These are phyloP conservation scores for Diadegma fenestrale DNA, from an alignment of 2,888 invertebrate genomes.

Conservation along the genomic window DNA sequence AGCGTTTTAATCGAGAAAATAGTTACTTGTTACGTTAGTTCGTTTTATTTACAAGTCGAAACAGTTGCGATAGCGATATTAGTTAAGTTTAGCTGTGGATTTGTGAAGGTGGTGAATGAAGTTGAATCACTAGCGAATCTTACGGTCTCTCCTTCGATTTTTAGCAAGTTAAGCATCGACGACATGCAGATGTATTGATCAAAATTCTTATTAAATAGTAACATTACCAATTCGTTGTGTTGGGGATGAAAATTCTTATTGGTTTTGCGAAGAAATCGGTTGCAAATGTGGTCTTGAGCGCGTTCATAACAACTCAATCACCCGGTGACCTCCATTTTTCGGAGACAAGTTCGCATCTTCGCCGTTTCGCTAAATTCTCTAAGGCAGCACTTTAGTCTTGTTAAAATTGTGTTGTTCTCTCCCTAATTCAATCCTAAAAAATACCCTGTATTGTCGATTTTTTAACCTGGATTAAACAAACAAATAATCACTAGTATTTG, in stretches of 20 bases:
- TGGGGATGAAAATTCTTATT: slow-evolving; percentile 28
- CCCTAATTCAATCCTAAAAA: neutral
- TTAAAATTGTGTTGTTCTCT: slow-evolving; percentile 23
- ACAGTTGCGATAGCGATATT: neutral
- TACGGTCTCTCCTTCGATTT: slow-evolving; percentile 8
- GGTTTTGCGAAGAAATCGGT: slow-evolving; percentile 63
- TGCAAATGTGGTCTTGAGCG: slow-evolving; percentile 65
- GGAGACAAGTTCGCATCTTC: slow-evolving; percentile 73
- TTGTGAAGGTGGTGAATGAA: slow-evolving; percentile 1
- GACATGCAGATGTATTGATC: neutral
- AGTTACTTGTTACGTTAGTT: neutral
- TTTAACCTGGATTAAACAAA: neutral
- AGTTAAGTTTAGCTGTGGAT: neutral
- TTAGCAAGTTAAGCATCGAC: neutral
- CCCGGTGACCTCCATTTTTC: slow-evolving; percentile 78
- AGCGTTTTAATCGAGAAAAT: neutral
- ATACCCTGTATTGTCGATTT: neutral
- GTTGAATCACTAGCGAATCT: slow-evolving; percentile 5
- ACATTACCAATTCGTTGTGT: neutral
- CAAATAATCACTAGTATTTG: neutral
- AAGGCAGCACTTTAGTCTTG: slow-evolving; percentile 63
- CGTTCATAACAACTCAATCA: slow-evolving; percentile 66
- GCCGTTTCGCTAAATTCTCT: slow-evolving; percentile 72
- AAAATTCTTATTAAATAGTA: neutral
- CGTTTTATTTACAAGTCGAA: neutral